Conservation (phyloP, 2,888 invertebrate species). For the Meiosimyza platycephala region DNA sequence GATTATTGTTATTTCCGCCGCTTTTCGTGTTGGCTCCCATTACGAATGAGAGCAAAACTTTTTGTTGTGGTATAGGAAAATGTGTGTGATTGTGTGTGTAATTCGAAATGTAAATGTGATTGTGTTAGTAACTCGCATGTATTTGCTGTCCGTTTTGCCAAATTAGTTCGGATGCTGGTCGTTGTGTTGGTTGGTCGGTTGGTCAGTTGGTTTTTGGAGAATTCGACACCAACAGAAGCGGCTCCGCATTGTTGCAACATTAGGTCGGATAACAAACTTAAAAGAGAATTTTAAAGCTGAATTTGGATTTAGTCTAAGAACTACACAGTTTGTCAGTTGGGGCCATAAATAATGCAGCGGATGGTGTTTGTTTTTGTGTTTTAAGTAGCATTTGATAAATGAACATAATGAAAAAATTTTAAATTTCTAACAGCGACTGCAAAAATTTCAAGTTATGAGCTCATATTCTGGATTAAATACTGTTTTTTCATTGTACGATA, state of each 20-base stretch:
- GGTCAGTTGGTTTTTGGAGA: neutral
- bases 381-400: too few relatives aligned
- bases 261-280: neutral
- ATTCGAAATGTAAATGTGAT: neutral
- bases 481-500: too few relatives aligned
- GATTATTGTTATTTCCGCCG: conserved; percentile 25
- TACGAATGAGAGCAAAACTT: neutral
- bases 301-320: too few relatives aligned
- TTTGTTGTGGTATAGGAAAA: too few relatives aligned
- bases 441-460: too few relatives aligned
- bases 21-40: conserved; percentile 16
- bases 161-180: neutral
- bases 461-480: too few relatives aligned
- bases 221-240: neutral
- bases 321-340: too few relatives aligned
- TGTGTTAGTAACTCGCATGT: neutral
- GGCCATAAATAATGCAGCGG: too few relatives aligned
- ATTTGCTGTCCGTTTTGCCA: conserved; percentile 12
- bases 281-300: too few relatives aligned
- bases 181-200: neutral
- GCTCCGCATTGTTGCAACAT: neutral
- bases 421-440: too few relatives aligned
- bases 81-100: neutral
- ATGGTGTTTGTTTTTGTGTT: too few relatives aligned
- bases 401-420: too few relatives aligned